Evolutionary conservation across 2,888 invertebrate genomes (phyloP).

Genomic region (Heliconius ethilla): DNA sequence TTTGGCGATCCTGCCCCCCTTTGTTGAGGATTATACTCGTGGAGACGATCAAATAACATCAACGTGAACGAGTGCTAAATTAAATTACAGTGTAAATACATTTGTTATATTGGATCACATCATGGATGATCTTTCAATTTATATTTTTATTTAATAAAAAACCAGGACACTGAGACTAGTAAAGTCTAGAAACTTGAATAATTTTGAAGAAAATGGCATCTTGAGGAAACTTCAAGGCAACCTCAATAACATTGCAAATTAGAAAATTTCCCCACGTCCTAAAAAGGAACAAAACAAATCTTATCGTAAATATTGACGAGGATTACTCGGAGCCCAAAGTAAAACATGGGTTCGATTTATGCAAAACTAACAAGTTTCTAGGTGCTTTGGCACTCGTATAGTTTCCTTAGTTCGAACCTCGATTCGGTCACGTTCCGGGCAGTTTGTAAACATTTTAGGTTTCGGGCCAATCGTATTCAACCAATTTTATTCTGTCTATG

Average conservation of each 20-base stretch:
- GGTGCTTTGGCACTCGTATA: conserved; percentile 55
- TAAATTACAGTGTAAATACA: neutral
- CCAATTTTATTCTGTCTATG: conserved; percentile 37
- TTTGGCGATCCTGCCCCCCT: conserved; percentile 6
- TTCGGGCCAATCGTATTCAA: conserved; percentile 44
- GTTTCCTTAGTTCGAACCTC: conserved; percentile 54
- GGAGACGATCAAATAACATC: neutral
- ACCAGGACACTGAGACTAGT: too few relatives aligned
- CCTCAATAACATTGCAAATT: conserved; percentile 22
- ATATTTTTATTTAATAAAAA: neutral
- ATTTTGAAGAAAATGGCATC: neutral
- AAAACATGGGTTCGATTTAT: conserved; percentile 53
- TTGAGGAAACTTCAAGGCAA: neutral
- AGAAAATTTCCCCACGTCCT: conserved; percentile 27
- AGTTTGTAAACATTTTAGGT: conserved; percentile 72
- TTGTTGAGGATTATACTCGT: neutral
- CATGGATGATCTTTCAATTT: neutral
- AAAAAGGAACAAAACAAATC: conserved; percentile 39
- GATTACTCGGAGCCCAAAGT: conserved; percentile 41
- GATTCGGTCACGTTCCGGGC: conserved; percentile 48
- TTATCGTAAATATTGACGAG: conserved; percentile 39
- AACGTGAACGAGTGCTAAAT: neutral
- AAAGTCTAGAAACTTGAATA: too few relatives aligned
- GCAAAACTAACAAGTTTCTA: conserved; percentile 55
- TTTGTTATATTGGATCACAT: neutral